Conservation (phyloP, 1,140 invertebrate genomes). For the Drosophila ironensis region DNA sequence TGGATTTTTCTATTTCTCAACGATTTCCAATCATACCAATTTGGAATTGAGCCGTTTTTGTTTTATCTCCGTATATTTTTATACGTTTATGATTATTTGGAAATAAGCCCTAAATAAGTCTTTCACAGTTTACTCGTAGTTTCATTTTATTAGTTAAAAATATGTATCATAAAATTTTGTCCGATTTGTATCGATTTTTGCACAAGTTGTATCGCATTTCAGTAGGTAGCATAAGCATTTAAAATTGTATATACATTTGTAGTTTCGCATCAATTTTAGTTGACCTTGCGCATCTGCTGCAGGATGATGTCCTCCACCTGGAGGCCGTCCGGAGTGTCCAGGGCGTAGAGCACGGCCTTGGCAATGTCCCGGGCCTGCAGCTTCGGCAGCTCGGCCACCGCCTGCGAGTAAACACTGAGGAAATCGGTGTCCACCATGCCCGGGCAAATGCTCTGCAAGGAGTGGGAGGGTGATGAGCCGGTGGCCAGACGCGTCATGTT, state of each 20-base stretch:
- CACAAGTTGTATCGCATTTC: no score
- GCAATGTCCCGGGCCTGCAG: conserved; percentile 83
- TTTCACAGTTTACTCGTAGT: no score
- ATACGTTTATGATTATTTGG: no score
- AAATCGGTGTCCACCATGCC: conserved; percentile 85
- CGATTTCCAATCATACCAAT: neutral
- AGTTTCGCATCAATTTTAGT: conserved; percentile 12
- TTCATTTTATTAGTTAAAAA: no score
- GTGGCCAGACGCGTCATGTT: conserved; percentile 40
- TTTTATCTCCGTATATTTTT: neutral
- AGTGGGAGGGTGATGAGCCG: neutral
- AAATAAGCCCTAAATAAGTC: no score
- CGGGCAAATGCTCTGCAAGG: conserved; percentile 84
- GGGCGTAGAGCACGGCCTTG: conserved; percentile 82
- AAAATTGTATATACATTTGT: neutral
- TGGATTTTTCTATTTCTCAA: no score
- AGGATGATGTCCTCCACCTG: conserved; percentile 80
- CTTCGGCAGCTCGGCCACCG: conserved; percentile 80
- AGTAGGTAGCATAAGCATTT: neutral
- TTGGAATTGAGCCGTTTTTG: neutral
- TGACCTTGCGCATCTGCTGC: conserved; percentile 66
- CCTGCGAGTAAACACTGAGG: conserved; percentile 77
- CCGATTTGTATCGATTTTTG: no score
- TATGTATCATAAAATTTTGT: no score
- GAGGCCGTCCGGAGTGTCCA: conserved; percentile 83